Evolutionary conservation across 2,888 invertebrate species (phyloP), one percentile per base, ranked within the genome.

Genomic region (Acrobeloides nanus): DNA sequence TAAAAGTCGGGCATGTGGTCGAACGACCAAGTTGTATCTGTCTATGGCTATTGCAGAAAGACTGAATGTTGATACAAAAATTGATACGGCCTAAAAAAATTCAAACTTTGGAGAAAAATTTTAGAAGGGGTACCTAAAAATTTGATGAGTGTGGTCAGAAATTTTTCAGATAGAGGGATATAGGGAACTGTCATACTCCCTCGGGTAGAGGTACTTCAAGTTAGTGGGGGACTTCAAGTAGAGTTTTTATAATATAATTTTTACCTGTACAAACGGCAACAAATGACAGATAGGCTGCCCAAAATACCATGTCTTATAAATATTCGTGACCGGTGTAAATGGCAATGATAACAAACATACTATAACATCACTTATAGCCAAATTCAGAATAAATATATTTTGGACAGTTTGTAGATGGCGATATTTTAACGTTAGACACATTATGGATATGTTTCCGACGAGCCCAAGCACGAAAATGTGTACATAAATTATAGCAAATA

Each of bases 321-420:
- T 90, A 0, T 88, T 86, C 74, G 92, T 89, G 0, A 92, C 78
- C 0, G 93, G 92, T 0, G 95, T 95, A 73, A 95, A 90, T 0
- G 93, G 93, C 43, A 93, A 89, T 3, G 89, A 89, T 49, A 95
- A 81, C 8, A 87, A 81, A 74, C 92, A 92, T 59, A 95, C 81
- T 34, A 93, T 78, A 40, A 93, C 87, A 75, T 95, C 93, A 12
- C 89, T 88, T 25, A 92, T 78, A 0, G 93, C 93, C 66, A 95
- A 78, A 75, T 93, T 95, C 34, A 88, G 86, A 72, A 95, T 93
- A 77, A 93, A 93, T 41, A 89, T 82, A 75, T 95, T 95, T 35
- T 65, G 62, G 26, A 63, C 63, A 7, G 56, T 65, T 33, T 62
- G 59, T 20, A 62, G 39, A 20, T 62, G 51, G 4, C 46, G 21